Conservation (phyloP, 2,797 vertebrate species). For the Cuniculus paca region DNA sequence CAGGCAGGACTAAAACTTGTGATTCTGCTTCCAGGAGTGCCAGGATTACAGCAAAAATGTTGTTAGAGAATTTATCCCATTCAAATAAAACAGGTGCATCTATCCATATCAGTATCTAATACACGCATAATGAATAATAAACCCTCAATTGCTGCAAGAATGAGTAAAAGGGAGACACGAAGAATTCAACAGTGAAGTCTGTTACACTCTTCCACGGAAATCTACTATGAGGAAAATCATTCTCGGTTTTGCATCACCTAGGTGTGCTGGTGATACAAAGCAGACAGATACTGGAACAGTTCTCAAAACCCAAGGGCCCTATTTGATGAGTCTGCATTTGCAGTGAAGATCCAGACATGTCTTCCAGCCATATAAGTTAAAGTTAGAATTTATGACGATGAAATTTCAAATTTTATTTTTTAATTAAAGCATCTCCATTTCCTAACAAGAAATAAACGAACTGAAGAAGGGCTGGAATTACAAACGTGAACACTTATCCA, state of each 20-base stretch:
- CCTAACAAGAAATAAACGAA: slow-evolving; percentile 6
- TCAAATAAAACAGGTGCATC: not conserved
- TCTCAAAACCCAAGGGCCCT: not conserved
- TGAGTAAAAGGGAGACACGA: not conserved
- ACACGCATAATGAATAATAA: not conserved
- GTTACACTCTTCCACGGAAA: not conserved
- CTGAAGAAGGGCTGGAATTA: not conserved
- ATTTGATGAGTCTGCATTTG: not conserved
- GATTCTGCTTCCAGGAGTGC: not conserved
- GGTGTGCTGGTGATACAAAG: not conserved
- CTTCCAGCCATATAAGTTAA: not conserved
- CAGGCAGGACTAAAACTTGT: not conserved
- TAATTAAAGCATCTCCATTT: slow-evolving; percentile 45
- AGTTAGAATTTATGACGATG: not conserved
- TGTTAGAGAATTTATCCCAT: not conserved
- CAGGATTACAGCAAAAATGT: not conserved
- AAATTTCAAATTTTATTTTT: not conserved
- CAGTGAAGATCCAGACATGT: not conserved
- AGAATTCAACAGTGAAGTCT: not conserved
- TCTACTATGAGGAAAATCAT: not conserved
- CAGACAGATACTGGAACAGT: not conserved
- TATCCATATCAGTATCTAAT: not conserved
- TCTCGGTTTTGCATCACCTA: not conserved
- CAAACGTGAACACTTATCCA: not conserved
- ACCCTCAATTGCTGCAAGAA: not conserved